Evolutionary conservation across 1,140 invertebrate genomes (phyloP), one percentile per base, ranked within the genome.

Genomic region (Cherax destructor): DNA sequence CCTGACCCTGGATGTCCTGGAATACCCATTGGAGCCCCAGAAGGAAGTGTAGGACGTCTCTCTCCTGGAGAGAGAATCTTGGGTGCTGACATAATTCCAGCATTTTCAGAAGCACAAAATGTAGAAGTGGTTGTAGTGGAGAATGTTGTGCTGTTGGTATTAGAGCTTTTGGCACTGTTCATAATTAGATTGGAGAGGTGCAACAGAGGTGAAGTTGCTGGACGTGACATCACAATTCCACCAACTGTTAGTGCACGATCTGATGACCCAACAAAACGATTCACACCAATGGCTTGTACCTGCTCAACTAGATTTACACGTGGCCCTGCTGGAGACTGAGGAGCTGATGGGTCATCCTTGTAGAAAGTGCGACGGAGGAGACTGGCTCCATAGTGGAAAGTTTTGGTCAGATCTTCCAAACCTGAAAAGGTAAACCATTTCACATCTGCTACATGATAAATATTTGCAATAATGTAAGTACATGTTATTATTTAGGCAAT

Each of bases 361-460:
- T 95, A 95, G 59, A 97, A 95, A 6, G 96, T 96, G 30, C 97
- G 96, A 30, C 96, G 96, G 13, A 98, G 94, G 24, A 97, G 95
- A 93, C 97, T 97, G 9, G 97, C 97, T 13, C 97, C 97, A 83
- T 96, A 97, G 18, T 95, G 95, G 74, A 97, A 87, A 11, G 86
- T 92, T 65, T 88, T 88, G 4, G 90, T 92, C 5, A 93, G 84
- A 56, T 95, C 50, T 97, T 94, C 88, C 94, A 94, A 81, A 93
- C 93, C 94, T 93, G 61, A 86, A 83, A 86, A 78, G 85, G 89
- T 74, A 83, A 76, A 86, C 83, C 86, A 59, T 16, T 72, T 30
- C 61, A 59, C 9, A 72, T 50, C 10, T 18, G 7, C 4, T 65
- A 7, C 50, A 88, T n/a, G 41, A 10, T 47, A 47, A 65, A 5